Conservation (phyloP, 1,140 invertebrate species). For the Rhagoletis zephyria region DNA sequence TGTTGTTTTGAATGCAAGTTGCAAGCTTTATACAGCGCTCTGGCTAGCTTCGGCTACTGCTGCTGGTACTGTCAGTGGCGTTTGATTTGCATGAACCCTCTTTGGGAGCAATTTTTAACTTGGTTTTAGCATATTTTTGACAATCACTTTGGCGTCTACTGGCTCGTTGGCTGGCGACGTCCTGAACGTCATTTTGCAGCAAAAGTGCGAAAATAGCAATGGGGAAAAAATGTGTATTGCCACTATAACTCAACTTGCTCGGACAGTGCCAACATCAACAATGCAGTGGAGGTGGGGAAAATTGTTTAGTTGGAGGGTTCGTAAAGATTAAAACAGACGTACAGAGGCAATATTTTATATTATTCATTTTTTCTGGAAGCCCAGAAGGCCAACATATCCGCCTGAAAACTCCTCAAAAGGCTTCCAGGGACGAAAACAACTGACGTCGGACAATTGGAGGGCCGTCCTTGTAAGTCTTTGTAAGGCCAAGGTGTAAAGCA, state of each 20-base stretch:
- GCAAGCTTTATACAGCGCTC: conserved; percentile 28
- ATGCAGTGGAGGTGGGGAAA: neutral
- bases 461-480: too few relatives aligned
- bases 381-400: too few relatives aligned
- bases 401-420: too few relatives aligned
- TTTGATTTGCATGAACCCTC: conserved; percentile 51
- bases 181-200: conserved; percentile 15
- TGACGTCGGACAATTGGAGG: too few relatives aligned
- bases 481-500: too few relatives aligned
- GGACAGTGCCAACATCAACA: conserved; percentile 10
- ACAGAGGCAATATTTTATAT: too few relatives aligned
- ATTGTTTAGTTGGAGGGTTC: neutral
- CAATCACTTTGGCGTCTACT: conserved; percentile 11
- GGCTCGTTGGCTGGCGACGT: conserved; percentile 23
- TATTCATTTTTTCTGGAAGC: too few relatives aligned
- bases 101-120: conserved; percentile 36
- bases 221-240: conserved; percentile 37
- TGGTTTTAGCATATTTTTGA: conserved; percentile 23
- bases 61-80: neutral
- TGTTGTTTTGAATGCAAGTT: conserved; percentile 37
- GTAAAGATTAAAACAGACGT: neutral
- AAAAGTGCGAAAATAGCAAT: conserved; percentile 47
- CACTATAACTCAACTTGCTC: neutral
- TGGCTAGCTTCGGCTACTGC: neutral
- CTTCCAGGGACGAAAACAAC: too few relatives aligned